Percentiles rank a stretch among this genome's conserved stretches.
Evolutionary conservation across 2,888 invertebrate genomes (phyloP).

Genomic region (Marronus borbonicus): DNA sequence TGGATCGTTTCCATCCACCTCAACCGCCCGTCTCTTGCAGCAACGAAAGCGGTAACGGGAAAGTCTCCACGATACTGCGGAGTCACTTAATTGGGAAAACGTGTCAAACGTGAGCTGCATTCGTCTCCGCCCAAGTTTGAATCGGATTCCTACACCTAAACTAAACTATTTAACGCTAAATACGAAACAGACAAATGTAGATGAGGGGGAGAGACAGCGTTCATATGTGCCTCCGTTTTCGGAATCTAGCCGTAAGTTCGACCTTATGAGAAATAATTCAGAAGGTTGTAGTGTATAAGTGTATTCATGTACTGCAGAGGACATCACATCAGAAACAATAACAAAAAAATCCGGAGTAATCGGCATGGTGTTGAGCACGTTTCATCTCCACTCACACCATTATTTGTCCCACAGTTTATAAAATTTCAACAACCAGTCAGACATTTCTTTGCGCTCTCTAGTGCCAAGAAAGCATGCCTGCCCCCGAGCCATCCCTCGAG

Average conservation of each 20-base stretch:
- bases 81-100: constrained; percentile 66
- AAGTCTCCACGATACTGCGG: constrained; percentile 36
- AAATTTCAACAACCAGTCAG: too few relatives aligned
- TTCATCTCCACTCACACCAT: too few relatives aligned
- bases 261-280: constrained; percentile 15
- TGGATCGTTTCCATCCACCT: background rate
- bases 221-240: background rate
- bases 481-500: too few relatives aligned
- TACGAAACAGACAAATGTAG: constrained; percentile 13
- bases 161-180: constrained; percentile 63
- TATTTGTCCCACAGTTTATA: too few relatives aligned
- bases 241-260: background rate
- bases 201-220: background rate
- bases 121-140: constrained; percentile 57
- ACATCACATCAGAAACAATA: too few relatives aligned
- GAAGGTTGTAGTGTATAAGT: background rate
- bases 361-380: too few relatives aligned
- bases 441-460: too few relatives aligned
- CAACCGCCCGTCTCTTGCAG: background rate
- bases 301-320: too few relatives aligned
- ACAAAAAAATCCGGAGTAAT: too few relatives aligned
- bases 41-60: constrained; percentile 15
- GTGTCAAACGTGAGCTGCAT: constrained; percentile 68
- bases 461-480: too few relatives aligned
- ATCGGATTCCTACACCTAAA: constrained; percentile 59